These are phyloP conservation scores for Geococcyx californianus DNA, from an alignment of 2,113 vertebrate species.

Conservation along the genomic window DNA sequence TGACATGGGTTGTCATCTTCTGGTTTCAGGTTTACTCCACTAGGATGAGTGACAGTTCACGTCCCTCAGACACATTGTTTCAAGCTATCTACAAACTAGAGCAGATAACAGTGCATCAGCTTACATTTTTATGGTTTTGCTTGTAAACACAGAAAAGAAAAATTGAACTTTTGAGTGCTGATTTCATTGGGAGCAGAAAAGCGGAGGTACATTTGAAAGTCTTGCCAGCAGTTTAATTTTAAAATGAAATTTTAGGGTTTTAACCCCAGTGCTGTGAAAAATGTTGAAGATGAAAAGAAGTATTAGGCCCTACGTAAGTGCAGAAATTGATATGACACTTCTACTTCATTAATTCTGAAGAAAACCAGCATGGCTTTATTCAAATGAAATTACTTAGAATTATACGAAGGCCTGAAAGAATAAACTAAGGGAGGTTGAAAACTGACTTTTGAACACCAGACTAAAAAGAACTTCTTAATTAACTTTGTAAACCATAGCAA, in stretches of 20 bases:
- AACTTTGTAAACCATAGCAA: background rate
- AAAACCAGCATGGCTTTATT: background rate
- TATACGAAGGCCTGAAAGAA: background rate
- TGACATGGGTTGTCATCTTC: background rate
- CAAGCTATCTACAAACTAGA: background rate
- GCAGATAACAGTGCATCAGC: background rate
- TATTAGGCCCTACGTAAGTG: background rate
- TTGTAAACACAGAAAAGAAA: background rate
- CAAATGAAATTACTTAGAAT: background rate
- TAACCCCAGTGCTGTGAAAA: background rate
- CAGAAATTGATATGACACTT: background rate
- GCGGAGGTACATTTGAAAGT: background rate
- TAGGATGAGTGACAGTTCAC: background rate
- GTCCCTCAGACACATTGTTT: background rate
- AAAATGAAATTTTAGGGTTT: background rate
- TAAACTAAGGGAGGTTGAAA: background rate
- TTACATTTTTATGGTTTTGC: background rate
- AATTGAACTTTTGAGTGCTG: background rate
- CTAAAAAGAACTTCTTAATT: background rate
- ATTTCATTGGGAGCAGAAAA: background rate
- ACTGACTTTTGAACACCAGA: background rate
- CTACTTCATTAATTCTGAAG: background rate
- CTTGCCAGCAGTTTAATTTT: background rate
- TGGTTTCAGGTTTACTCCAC: background rate
- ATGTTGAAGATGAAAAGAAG: background rate